Evolutionary conservation across 1,140 invertebrate genomes (phyloP), one percentile per base, ranked within the genome.

Genomic region (Drosophila repletoides): DNA sequence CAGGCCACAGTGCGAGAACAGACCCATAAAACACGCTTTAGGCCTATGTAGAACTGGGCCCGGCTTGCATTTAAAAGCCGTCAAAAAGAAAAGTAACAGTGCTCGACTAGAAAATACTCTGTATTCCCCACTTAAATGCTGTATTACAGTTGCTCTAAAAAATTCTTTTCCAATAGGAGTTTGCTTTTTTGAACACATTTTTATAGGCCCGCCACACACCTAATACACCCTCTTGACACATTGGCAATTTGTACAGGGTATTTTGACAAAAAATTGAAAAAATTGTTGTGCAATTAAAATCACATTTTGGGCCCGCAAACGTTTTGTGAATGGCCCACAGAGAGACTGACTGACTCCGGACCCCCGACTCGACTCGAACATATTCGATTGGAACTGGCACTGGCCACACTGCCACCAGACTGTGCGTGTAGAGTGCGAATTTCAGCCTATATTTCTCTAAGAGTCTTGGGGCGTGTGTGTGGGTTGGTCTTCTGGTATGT

Each of bases 261-360:
- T n/a, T n/a, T n/a, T n/a, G n/a, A n/a, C n/a, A n/a, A n/a, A n/a
- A n/a, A 41, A 55, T 43, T 21, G 5, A 41, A 48, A 52, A 69
- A 80, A 75, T 83, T 73, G 81, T 84, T 84, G 80, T 84, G 80
- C 80, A 84, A 84, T 84, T 84, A 84, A 84, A 84, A 86, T 80
- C 69, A 51, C 72, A 75, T 75, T 73, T 71, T 64, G 43, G 34
- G 49, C 59, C 60, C 59, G 53, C 76, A 51, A 67, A 66, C 67
- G 58, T 68, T 84, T 84, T 76, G 59, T 72, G 70, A 79, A 60
- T 56, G 51, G 60, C 59, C 22, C 28, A 24, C 22, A 15, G 21
- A 59, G 63, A 66, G 61, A 65, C 53, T 15, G 34, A 58, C 24
- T 40, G 61, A 58, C 52, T 56, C 41, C 61, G 40, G 34, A 33